Evolutionary conservation across 2,888 invertebrate genomes (phyloP).

Genomic region (Acrobasis suavella): DNA sequence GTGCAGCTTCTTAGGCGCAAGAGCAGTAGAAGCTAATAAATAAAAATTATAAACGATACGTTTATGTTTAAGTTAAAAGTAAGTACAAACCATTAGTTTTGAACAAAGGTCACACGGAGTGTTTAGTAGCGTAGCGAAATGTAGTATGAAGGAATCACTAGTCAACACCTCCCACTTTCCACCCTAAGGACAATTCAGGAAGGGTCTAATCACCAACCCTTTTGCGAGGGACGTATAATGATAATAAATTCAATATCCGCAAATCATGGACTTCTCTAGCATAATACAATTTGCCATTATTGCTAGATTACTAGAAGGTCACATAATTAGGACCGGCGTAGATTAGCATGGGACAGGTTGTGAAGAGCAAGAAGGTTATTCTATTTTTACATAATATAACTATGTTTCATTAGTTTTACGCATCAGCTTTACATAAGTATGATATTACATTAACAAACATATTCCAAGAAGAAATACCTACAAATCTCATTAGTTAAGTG

Average conservation of each 20-base stretch:
- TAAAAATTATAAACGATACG: too few species aligned
- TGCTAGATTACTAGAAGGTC: constrained; percentile 17
- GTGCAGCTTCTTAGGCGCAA: too few species aligned
- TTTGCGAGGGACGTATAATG: constrained; percentile 53
- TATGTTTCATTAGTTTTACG: too few species aligned
- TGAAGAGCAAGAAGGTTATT: background rate
- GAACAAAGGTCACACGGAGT: background rate
- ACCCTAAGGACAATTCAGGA: constrained; percentile 38
- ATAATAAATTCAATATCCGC: constrained; percentile 69
- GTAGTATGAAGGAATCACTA: background rate
- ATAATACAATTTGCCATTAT: constrained; percentile 26
- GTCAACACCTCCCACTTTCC: constrained; percentile 6
- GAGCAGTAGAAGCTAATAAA: too few species aligned
- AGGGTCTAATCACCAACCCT: constrained; percentile 64
- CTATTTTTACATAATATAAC: too few species aligned
- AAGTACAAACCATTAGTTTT: too few species aligned
- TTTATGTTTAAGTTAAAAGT: too few species aligned
- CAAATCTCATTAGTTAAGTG: too few species aligned
- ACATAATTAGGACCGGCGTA: constrained; percentile 12
- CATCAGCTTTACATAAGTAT: too few species aligned
- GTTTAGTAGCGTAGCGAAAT: constrained; percentile 29
- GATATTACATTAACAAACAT: too few species aligned
- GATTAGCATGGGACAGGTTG: background rate
- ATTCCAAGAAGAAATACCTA: too few species aligned
- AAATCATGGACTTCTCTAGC: constrained; percentile 51